Evolutionary conservation across 2,797 vertebrate species (phyloP).

Genomic region (Acanthurus lineatus): DNA sequence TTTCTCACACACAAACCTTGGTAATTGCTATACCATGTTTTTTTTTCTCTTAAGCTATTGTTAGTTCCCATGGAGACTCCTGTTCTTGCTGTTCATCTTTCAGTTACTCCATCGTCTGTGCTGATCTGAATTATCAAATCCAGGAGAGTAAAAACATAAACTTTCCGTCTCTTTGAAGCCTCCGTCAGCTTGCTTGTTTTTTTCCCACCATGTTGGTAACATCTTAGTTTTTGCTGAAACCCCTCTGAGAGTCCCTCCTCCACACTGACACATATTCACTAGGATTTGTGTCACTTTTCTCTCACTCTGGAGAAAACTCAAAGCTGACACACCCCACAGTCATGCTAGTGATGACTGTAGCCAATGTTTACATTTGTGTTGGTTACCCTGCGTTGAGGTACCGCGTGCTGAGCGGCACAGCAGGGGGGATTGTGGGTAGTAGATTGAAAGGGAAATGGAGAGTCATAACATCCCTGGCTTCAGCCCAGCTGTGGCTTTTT

Average conservation of each 20-base stretch:
- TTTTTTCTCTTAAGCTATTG: slow-evolving; percentile 64
- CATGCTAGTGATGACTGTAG: slow-evolving; percentile 44
- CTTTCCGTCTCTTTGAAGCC: slow-evolving; percentile 22
- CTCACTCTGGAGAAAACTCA: slow-evolving; percentile 46
- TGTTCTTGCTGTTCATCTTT: slow-evolving; percentile 59
- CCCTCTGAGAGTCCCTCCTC: slow-evolving; percentile 28
- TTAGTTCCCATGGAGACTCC: slow-evolving; percentile 80
- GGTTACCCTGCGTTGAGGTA: slow-evolving; percentile 55
- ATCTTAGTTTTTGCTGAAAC: slow-evolving; percentile 48
- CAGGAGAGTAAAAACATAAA: slow-evolving; percentile 43
- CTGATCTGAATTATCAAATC: slow-evolving; percentile 45
- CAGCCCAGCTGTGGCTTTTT: slow-evolving; percentile 81
- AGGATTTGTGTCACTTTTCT: slow-evolving; percentile 32
- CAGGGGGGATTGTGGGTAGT: slow-evolving; percentile 65
- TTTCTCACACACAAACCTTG: slow-evolving; percentile 1
- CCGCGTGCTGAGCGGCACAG: slow-evolving; percentile 38
- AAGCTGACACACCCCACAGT: slow-evolving; percentile 28
- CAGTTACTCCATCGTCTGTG: slow-evolving; percentile 48
- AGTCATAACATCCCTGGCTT: slow-evolving; percentile 66
- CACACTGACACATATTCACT: slow-evolving; percentile 40
- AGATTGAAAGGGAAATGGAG: slow-evolving; percentile 72
- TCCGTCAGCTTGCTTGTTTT: slow-evolving; percentile 8
- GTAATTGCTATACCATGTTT: slow-evolving; percentile 53
- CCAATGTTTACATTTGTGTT: slow-evolving; percentile 66
- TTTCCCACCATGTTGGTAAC: slow-evolving; percentile 8